Base-by-base conservation (phyloP, 2,113 vertebrate species). In the Nothobranchius furzeri region DNA sequence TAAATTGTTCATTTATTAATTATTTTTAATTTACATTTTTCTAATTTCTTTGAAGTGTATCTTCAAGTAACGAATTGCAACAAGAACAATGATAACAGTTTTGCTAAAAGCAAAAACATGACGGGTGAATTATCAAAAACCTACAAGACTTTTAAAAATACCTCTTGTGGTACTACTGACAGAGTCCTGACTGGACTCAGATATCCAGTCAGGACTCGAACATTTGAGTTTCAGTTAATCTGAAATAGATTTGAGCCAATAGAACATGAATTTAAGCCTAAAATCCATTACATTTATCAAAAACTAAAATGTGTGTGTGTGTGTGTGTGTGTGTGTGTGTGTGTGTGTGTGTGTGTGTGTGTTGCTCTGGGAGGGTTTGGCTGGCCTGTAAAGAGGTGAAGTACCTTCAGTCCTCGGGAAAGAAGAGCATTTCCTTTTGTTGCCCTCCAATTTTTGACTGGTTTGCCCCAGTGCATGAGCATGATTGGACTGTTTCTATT, bases 401-500 rank as follows among this genome's bases (percentile, higher is more conserved):
- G 89, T 85, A 79, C 77, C 76, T 79, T 83, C 70, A 60, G 75
- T 86, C 72, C 82, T 79, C 73, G 77, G 83, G 68, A 85, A 66
- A 72, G 70, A 73, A 87, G 68, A 70, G 63, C 83, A 82, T 88
- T 89, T 85, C 77, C 86, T 86, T 91, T 91, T 90, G 84, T 90
- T 76, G 79, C 82, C 77, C 85, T 87, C 65, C 68, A 82, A 77
- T 85, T 86, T 90, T 87, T 88, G 85, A 87, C 87, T 84, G 70
- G 75, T 55, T 68, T 79, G 78, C 85, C 78, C 87, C 79, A 54
- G 86, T 75, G 64, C 81, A 85, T 84, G 85, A 89, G 78, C 73
- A 81, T 86, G 87, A 90, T 88, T 85, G 85, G 90, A 76, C 86
- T 86, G 73, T 85, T 90, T 81, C 90, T 87, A 86, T 92, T 90